Evolutionary conservation across 1,140 invertebrate species (phyloP).

Genomic region (Meloidogyne exigua): DNA sequence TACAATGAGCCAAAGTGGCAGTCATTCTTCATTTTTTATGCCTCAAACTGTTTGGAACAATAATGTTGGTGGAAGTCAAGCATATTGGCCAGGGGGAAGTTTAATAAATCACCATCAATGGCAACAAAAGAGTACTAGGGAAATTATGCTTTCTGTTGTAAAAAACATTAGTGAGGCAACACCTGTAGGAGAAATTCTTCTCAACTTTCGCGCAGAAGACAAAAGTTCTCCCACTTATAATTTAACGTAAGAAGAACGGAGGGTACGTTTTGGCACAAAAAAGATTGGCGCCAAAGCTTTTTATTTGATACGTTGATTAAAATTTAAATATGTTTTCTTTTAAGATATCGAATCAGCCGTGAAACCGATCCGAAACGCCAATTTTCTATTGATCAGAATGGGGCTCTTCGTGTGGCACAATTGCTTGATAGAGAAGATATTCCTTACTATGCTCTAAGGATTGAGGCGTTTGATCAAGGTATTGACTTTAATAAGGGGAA

Average conservation of each 20-base stretch:
- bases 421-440: constrained; percentile 60
- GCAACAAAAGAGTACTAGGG: constrained; percentile 37
- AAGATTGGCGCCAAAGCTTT: background rate
- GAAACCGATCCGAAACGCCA: constrained; percentile 63
- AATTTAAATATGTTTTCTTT: background rate
- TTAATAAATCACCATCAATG: constrained; percentile 4
- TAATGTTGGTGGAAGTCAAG: background rate
- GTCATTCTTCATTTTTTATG: constrained; percentile 5
- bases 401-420: constrained; percentile 56
- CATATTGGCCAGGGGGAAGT: constrained; percentile 9
- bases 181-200: constrained; percentile 50
- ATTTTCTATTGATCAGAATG: constrained; percentile 63
- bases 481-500: background rate
- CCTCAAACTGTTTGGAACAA: background rate
- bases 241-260: constrained; percentile 48
- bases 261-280: background rate
- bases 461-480: constrained; percentile 60
- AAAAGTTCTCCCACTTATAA: constrained; percentile 55
- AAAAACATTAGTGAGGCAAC: constrained; percentile 59
- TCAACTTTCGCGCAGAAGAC: constrained; percentile 61
- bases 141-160: constrained; percentile 57
- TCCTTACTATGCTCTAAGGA: constrained; percentile 51
- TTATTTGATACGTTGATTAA: background rate
- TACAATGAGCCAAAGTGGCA: background rate
- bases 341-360: constrained; percentile 60